Evolutionary conservation across 2,888 invertebrate species (phyloP), one percentile per base, ranked within the genome.

Genomic region (Noctua pronuba): DNA sequence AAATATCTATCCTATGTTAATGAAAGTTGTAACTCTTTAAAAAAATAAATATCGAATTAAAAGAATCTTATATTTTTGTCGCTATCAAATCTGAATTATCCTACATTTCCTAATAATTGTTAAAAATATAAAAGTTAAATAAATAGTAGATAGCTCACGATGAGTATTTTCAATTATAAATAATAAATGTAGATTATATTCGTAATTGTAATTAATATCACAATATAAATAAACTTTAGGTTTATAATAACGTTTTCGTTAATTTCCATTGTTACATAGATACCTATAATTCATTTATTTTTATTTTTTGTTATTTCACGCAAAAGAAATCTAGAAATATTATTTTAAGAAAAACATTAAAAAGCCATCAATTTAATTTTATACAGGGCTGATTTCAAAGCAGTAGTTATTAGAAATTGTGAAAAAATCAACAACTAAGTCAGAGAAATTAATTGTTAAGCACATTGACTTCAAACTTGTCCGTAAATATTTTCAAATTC

Each of bases 111-210:
- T 85, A 79, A 83, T 88, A 75, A 83, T 89, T 88, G 88, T 89
- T 89, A 86, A 85, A 86, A 83, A 86, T 52, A 83, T 85, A 79
- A 88, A 80, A 72, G 52, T 71, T 85, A 77, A 87, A 84, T 80
- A 70, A 80, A 89, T 81, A 83, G 78, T 90, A 90, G 89, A 87
- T 91, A 91, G 89, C 86, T 85, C 84, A 68, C 52, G 75, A 82
- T 73, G 79, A 82, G 82, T 88, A 86, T 87, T 88, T 89, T 89
- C 85, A 88, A 85, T 85, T 87, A 90, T 86, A 88, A 83, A 78
- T 84, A 76, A 80, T 85, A 74, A 84, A 79, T 73, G 73, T 86
- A 88, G 79, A 85, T 75, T 81, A 73, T 82, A 85, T 86, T 84
- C 73, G 44, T 88, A 85, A 83, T 76, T 85, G 66, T 86, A 81